Base-by-base conservation (phyloP, 2,113 vertebrate genomes). In the Lampris incognitus region DNA sequence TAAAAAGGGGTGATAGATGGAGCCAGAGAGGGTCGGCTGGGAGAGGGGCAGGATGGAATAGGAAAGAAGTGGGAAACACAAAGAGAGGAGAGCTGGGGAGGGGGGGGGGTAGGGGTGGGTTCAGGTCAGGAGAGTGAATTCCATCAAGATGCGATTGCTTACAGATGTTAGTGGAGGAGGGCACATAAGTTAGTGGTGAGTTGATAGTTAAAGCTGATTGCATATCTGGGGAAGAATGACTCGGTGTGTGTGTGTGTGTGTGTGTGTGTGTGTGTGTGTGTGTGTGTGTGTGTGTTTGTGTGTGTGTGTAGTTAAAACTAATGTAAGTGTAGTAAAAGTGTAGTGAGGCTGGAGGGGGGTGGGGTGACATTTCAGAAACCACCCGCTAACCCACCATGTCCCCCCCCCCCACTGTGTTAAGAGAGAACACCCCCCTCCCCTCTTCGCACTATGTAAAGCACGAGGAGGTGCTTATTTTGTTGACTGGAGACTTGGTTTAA, bases 401-500 rank as follows among this genome's bases (percentile, higher is more conserved):
- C 61, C 46, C 61, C 46, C 36, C 41, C 50, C 64, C 51, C 48
- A 42, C 65, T 24, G 24, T 24, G 24, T 24, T 24, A 24, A 24
- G 24, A 24, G 24, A 24, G 24, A 24, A 70, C 42, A 57, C 56
- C 74, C 49, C 78, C 9, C 9, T 0, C 72, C 42, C 56, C 82
- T 39, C 41, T 75, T 83, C 76, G 74, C 87, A 76, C 79, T 69
- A 63, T 80, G 76, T 84, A 79, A 82, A 48, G 73, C 83, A 75
- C 74, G 82, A 81, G 72, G 88, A 86, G 79, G 68, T 72, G 78
- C 82, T 75, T 76, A 73, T 89, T 90, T 83, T 89, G 87, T 82
- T 83, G 84, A 87, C 87, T 79, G 78, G 84, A 86, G 83, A 87
- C 78, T 59, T 38, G 44, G 64, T 90, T 91, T 92, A 93, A 91